Evolutionary conservation across 1,140 invertebrate genomes (phyloP).

Genomic region (Reticulitermes speratus): DNA sequence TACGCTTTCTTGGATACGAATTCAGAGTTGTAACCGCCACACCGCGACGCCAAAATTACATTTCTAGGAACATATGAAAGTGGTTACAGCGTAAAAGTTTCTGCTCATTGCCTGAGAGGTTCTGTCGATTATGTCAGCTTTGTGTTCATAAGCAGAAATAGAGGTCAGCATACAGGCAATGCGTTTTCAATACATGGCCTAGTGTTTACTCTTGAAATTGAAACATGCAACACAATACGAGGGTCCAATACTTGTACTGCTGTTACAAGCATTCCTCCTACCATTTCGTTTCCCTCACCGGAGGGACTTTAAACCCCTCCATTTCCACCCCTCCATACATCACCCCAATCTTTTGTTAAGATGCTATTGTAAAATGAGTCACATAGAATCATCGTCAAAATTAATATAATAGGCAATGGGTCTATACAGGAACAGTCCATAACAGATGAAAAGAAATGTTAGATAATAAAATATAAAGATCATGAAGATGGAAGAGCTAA

Average conservation of each 20-base stretch:
- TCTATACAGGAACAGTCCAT: constrained; percentile 8
- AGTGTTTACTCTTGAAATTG: constrained; percentile 16
- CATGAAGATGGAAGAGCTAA: not conserved
- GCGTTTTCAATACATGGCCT: not conserved
- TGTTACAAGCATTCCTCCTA: not conserved
- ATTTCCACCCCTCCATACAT: not conserved
- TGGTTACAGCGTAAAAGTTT: not conserved
- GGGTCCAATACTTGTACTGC: not conserved
- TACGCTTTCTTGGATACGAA: too few species aligned
- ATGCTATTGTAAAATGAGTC: constrained; percentile 8
- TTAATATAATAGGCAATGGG: not conserved
- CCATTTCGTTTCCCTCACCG: not conserved
- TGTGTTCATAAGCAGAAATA: constrained; percentile 4
- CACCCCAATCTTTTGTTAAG: constrained; percentile 4
- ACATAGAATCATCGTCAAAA: constrained; percentile 16
- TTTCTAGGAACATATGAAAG: not conserved
- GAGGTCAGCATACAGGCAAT: not conserved
- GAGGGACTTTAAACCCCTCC: too few species aligned
- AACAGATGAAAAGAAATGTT: not conserved
- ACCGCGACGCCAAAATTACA: not conserved
- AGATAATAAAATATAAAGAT: not conserved
- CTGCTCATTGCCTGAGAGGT: not conserved
- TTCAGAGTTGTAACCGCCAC: too few species aligned
- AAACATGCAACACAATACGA: constrained; percentile 12
- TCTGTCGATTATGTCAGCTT: not conserved